Percentiles rank a stretch among this genome's conserved stretches.
Conservation (phyloP, 1,140 invertebrate species). For the Heliconius hermathena region DNA sequence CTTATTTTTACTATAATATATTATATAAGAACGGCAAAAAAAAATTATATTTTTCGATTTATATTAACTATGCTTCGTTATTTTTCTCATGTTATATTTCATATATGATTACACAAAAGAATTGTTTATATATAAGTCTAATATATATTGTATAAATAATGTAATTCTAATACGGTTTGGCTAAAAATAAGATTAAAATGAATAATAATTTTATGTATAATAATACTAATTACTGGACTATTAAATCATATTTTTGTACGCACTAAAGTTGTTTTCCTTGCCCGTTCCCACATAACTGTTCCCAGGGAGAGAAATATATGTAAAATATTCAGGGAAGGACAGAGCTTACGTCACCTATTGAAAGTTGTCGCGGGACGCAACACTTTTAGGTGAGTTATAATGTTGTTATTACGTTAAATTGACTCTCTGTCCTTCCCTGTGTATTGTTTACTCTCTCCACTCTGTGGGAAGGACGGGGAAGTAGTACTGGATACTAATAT, state of each 20-base stretch:
- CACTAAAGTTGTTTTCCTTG: slow-evolving; percentile 48
- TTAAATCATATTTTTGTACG: slow-evolving; percentile 47
- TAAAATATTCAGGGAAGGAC: slow-evolving; percentile 72
- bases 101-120: not conserved
- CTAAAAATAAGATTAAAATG: not conserved
- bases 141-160: not conserved
- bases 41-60: not conserved
- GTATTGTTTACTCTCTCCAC: slow-evolving; percentile 25
- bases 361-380: slow-evolving; percentile 72
- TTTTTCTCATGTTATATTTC: not conserved
- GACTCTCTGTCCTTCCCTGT: slow-evolving; percentile 79
- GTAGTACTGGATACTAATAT: slow-evolving; percentile 9
- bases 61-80: not conserved
- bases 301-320: slow-evolving; percentile 49
- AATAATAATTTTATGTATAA: not conserved
- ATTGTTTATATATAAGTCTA: not conserved
- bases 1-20: not conserved
- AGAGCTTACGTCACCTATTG: slow-evolving; percentile 76
- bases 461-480: slow-evolving; percentile 77
- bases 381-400: slow-evolving; percentile 77
- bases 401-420: slow-evolving; percentile 51
- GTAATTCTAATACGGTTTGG: not conserved
- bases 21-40: not conserved
- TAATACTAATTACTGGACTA: not conserved
- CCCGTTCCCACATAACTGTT: slow-evolving; percentile 68